These are phyloP conservation scores for Orthosia gothica DNA, from an alignment of 2,888 invertebrate species.

Conservation along the genomic window DNA sequence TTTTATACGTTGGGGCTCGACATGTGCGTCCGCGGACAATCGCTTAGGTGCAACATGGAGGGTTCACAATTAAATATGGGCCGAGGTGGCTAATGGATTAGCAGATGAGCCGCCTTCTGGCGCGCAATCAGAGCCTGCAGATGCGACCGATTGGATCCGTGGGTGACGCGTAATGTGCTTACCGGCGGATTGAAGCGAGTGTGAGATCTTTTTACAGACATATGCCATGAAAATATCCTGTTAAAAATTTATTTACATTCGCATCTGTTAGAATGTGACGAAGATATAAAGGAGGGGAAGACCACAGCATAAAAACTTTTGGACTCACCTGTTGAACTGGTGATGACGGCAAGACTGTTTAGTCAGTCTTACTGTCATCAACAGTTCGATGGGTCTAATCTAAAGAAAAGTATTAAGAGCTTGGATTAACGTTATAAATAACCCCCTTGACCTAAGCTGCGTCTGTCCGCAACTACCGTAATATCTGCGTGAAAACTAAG, in stretches of 20 bases:
- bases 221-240: constrained; percentile 45
- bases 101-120: constrained; percentile 87
- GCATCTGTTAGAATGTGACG: constrained; percentile 42
- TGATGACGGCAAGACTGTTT: background rate
- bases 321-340: background rate
- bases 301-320: background rate
- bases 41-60: constrained; percentile 79
- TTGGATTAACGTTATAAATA: too few species aligned
- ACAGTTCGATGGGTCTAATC: too few species aligned
- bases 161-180: constrained; percentile 68
- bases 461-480: too few species aligned
- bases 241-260: constrained; percentile 27
- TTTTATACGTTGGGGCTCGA: constrained; percentile 89
- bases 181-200: constrained; percentile 54
- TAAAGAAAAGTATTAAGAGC: too few species aligned
- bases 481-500: background rate
- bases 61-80: constrained; percentile 87
- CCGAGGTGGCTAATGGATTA: constrained; percentile 90
- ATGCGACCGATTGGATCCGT: constrained; percentile 83
- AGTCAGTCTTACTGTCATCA: too few species aligned
- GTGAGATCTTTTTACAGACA: constrained; percentile 45
- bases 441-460: too few species aligned
- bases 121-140: constrained; percentile 84
- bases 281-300: background rate
- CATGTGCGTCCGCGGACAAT: constrained; percentile 88